Conservation (phyloP, 2,113 vertebrate genomes). For the Actinemys pallida region DNA sequence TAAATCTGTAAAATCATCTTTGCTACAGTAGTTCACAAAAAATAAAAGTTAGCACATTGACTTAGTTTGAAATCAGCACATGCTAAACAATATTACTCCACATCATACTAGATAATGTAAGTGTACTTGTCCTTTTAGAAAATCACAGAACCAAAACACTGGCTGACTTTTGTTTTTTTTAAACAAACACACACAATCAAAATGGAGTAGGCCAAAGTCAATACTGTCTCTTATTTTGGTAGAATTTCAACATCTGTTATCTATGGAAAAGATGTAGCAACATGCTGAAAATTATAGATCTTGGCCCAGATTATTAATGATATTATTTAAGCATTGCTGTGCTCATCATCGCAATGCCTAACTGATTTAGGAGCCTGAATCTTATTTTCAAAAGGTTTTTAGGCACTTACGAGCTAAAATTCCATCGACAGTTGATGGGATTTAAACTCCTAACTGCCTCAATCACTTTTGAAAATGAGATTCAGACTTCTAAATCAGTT, state of each 20-base stretch:
- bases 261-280: neutral
- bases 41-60: constrained; percentile 1
- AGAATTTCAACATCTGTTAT: rapidly evolving
- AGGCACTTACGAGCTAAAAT: too few species aligned
- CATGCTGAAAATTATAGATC: neutral
- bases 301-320: neutral
- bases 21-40: constrained; percentile 21
- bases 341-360: too few species aligned
- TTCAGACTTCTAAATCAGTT: too few species aligned
- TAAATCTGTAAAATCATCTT: constrained; percentile 1
- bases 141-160: neutral
- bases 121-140: constrained; percentile 7
- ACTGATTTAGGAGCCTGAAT: too few species aligned
- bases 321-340: too few species aligned
- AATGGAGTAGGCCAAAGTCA: neutral
- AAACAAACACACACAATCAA: neutral
- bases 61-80: constrained; percentile 50
- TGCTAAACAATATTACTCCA: constrained; percentile 9
- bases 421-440: neutral
- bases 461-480: too few species aligned
- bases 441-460: neutral
- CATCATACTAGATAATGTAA: constrained; percentile 3
- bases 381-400: too few species aligned
- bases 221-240: neutral
- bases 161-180: neutral